Conservation (phyloP, 2,888 invertebrate species). For the Colostygia pectinataria region DNA sequence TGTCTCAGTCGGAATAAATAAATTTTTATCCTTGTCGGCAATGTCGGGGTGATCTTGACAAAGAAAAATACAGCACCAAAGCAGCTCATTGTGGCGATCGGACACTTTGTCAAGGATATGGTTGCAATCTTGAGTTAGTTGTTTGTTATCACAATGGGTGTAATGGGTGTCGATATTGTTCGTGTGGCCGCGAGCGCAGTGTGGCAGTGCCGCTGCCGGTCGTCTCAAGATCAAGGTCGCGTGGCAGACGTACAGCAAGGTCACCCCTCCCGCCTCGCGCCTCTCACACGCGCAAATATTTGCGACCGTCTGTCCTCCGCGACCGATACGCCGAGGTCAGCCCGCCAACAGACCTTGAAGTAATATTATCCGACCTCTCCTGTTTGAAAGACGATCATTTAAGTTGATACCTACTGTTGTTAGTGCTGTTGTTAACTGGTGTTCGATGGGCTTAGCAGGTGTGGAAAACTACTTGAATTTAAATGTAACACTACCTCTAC, state of each 20-base stretch:
- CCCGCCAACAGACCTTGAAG: constrained; percentile 78
- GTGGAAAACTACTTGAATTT: too few relatives aligned
- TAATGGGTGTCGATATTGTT: constrained; percentile 59
- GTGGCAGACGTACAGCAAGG: constrained; percentile 77
- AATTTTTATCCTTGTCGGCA: constrained; percentile 15
- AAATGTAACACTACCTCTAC: too few relatives aligned
- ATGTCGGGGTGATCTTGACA: constrained; percentile 22
- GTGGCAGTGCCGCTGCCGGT: constrained; percentile 51
- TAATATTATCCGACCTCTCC: constrained; percentile 76
- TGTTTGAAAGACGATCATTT: constrained; percentile 67
- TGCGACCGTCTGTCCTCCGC: constrained; percentile 81
- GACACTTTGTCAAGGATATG: constrained; percentile 23
- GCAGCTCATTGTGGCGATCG: constrained; percentile 11
- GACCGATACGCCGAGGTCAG: constrained; percentile 82
- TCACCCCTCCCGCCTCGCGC: constrained; percentile 55
- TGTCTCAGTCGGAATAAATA: constrained; percentile 10
- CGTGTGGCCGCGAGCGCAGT: constrained; percentile 38
- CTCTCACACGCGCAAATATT: constrained; percentile 76
- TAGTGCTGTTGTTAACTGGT: not conserved
- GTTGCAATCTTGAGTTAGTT: constrained; percentile 14
- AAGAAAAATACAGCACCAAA: constrained; percentile 15
- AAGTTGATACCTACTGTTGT: constrained; percentile 12
- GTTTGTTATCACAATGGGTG: constrained; percentile 19
- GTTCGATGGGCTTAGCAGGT: too few relatives aligned
- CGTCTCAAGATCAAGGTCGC: constrained; percentile 83